Base-by-base conservation (phyloP, 2,888 invertebrate species). In the Eustalomyia histrio region DNA sequence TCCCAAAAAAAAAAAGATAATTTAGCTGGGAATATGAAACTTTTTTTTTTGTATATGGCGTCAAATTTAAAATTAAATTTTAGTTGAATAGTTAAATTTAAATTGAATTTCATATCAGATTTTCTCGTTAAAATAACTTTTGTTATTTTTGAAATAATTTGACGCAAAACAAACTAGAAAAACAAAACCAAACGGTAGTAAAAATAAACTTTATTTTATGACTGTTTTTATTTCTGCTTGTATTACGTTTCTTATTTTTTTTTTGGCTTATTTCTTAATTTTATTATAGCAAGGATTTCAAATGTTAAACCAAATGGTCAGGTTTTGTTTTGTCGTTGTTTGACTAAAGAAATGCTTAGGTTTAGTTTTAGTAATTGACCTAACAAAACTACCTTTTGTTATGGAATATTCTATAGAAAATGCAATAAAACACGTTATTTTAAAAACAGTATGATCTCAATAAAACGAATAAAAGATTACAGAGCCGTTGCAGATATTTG, bases 241-340 rank as follows among this genome's bases (percentile, higher is more conserved):
- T 71, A 75, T 71, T 57, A 50, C 61, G 52, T 53, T 60, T 12
- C 6, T 58, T 69, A 63, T 9, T 63, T n/a, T 63, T n/a, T 60
- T 76, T 69, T 69, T 71, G 57, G 58, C 76, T 76, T 71, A 75
- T 80, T 75, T 80, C 75, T 67, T 80, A 80, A 80, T 76, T 80
- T 80, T 76, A 80, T 76, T 80, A 72, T 75, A 65, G 18, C 50
- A 71, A 61, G 71, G 71, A 76, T 80, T 76, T 71, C 61, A 76
- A 80, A 72, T 80, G 57, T 60, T 61, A 65, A 71, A 80, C 61
- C 71, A 52, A 76, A 80, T 64, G 16, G 24, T 12, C 14, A 21
- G 24, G 21, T 63, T n/a, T 33, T 17, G 33, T 33, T 57, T 57
- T 29, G 35, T 39, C 4, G 14, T 39, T 39, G 39, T 39, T 39